phyloP scores from a whole-genome alignment of 2,113 vertebrate species.

The Pterophyllum scalare region DNA sequence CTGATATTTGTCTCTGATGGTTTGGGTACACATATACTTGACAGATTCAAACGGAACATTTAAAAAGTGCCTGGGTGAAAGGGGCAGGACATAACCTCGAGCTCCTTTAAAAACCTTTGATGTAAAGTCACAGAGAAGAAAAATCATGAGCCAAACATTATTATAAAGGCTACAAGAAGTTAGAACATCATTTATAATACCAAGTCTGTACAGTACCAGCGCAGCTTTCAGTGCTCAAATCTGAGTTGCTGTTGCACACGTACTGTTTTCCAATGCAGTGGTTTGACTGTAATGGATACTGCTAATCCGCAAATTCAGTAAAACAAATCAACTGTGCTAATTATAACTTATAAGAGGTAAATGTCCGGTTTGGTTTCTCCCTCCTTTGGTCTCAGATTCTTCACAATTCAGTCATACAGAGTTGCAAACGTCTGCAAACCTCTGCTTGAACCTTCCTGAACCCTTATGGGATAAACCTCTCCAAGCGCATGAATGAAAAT shows the following conservation, averaged over 20 bases:
- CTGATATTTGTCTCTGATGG: neutral
- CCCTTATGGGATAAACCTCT: constrained; percentile 19
- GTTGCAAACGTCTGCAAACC: constrained; percentile 24
- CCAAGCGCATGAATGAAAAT: constrained; percentile 25
- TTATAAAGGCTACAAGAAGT: neutral
- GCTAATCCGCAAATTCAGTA: neutral
- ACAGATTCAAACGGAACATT: constrained; percentile 49
- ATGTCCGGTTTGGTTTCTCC: neutral
- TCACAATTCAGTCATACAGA: neutral
- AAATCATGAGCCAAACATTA: neutral
- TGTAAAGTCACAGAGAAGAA: constrained; percentile 37
- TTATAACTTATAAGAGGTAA: neutral
- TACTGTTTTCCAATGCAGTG: neutral
- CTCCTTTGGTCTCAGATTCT: neutral
- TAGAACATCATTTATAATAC: neutral
- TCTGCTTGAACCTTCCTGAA: constrained; percentile 30
- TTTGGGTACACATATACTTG: neutral
- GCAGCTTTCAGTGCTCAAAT: too few relatives aligned
- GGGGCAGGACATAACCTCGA: constrained; percentile 42
- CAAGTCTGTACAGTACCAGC: neutral
- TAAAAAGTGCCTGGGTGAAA: neutral
- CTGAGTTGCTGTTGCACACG: neutral
- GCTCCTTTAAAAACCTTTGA: constrained; percentile 28
- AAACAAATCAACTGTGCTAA: neutral
- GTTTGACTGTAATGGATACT: neutral